Conservation (phyloP, 2,888 invertebrate genomes). For the Aleiodes leptofemur region DNA sequence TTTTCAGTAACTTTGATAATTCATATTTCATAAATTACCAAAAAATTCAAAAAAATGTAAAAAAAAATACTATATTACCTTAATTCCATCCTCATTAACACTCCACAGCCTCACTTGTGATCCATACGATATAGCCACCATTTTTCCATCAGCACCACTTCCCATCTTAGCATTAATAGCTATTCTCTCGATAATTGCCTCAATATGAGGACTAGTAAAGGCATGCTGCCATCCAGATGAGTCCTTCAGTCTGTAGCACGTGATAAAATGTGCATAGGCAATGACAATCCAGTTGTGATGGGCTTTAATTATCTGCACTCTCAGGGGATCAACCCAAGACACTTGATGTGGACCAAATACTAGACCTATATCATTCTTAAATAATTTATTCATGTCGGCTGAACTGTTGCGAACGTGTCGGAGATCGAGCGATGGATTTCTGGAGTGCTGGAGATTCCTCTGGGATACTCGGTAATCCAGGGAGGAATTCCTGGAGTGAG, state of each 20-base stretch:
- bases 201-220: constrained; percentile 95
- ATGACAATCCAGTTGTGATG: constrained; percentile 99
- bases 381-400: constrained; percentile 84
- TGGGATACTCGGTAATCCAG: constrained; percentile 82
- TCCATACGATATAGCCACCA: constrained; percentile 89
- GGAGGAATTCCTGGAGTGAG: constrained; percentile 86
- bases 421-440: constrained; percentile 88
- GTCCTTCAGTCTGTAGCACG: constrained; percentile 96
- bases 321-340: constrained; percentile 89
- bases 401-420: constrained; percentile 85
- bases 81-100: constrained; percentile 85
- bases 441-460: constrained; percentile 81
- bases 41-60: too few relatives aligned
- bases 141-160: constrained; percentile 79
- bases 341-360: constrained; percentile 83
- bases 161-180: constrained; percentile 88
- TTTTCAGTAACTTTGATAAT: too few relatives aligned
- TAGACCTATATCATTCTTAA: constrained; percentile 83
- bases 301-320: constrained; percentile 95
- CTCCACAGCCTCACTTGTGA: constrained; percentile 88
- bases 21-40: too few relatives aligned
- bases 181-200: constrained; percentile 91
- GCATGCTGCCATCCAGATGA: constrained; percentile 97
- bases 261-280: constrained; percentile 96
- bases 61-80: too few relatives aligned